A percentile compares a stretch with the other conserved stretches of the same genome.
These are phyloP conservation scores for Rhinella marina DNA, from an alignment of 2,797 vertebrate species.

Conservation along the genomic window DNA sequence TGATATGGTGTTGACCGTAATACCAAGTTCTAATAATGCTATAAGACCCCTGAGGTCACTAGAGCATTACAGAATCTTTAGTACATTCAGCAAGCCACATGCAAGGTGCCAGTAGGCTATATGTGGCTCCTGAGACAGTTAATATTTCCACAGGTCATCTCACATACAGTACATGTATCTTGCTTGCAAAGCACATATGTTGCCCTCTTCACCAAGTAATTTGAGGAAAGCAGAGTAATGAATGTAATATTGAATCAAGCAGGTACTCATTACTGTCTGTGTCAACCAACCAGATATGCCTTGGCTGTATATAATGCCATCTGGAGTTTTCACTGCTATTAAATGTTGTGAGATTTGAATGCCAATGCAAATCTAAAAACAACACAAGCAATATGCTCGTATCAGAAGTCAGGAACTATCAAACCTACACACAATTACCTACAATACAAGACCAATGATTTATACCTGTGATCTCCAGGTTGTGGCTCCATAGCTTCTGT, in stretches of 20 bases:
- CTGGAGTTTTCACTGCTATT: constrained; percentile 47
- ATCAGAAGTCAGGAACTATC: constrained; percentile 32
- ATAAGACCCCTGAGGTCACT: too few species aligned
- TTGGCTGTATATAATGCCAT: constrained; percentile 54
- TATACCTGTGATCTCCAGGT: not conserved
- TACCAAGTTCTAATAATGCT: too few species aligned
- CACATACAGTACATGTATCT: too few species aligned
- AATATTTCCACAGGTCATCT: too few species aligned
- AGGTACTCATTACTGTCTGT: constrained; percentile 51
- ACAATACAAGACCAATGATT: not conserved
- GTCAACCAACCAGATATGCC: constrained; percentile 52
- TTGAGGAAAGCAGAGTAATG: constrained; percentile 25
- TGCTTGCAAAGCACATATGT: constrained; percentile 33
- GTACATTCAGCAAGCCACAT: too few species aligned
- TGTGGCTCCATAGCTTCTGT: not conserved
- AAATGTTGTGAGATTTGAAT: constrained; percentile 27
- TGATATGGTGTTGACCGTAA: too few species aligned
- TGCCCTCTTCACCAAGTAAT: not conserved
- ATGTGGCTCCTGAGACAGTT: too few species aligned
- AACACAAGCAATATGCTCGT: constrained; percentile 56
- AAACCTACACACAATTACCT: constrained; percentile 1
- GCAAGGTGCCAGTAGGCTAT: too few species aligned
- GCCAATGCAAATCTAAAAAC: constrained; percentile 41
- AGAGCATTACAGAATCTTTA: too few species aligned
- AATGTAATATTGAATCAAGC: constrained; percentile 23